These are phyloP conservation scores for Scelioninae gen. 2 DNA, from an alignment of 2,888 invertebrate genomes.

Conservation along the genomic window DNA sequence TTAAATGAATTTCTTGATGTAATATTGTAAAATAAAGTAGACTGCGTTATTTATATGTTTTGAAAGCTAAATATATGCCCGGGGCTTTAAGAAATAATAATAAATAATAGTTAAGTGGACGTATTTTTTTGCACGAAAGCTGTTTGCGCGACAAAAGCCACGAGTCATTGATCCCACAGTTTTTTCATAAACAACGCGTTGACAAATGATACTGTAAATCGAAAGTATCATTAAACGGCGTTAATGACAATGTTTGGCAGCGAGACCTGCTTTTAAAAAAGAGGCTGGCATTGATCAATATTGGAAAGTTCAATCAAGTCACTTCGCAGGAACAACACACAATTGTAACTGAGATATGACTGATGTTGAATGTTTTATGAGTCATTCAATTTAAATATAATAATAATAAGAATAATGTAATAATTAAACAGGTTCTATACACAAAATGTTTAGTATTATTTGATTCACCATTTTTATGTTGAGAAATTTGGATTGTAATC, in stretches of 20 bases:
- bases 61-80: slow-evolving; percentile 5
- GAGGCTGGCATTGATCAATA: slow-evolving; percentile 1
- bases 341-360: slow-evolving; percentile 19
- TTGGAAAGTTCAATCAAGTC: slow-evolving; percentile 12
- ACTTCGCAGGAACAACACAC: slow-evolving; percentile 9
- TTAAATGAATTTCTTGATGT: slow-evolving; percentile 9
- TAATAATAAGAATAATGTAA: too few species aligned
- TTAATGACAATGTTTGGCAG: slow-evolving; percentile 37
- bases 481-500: too few species aligned
- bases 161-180: slow-evolving; percentile 7
- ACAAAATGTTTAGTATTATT: too few species aligned
- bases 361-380: slow-evolving; percentile 6
- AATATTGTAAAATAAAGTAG: slow-evolving; percentile 12
- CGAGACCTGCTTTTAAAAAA: slow-evolving; percentile 13
- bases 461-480: too few species aligned
- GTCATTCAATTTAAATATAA: slow-evolving; percentile 8
- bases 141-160: background rate
- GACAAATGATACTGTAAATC: slow-evolving; percentile 24
- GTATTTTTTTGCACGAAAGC: background rate
- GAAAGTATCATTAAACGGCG: slow-evolving; percentile 25
- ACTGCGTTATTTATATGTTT: slow-evolving; percentile 7
- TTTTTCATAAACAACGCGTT: slow-evolving; percentile 11
- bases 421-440: too few species aligned
- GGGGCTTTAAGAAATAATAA: background rate
- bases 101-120: background rate